Base-by-base conservation (phyloP, 1,140 invertebrate genomes). In the Harlomillsia oculata region DNA sequence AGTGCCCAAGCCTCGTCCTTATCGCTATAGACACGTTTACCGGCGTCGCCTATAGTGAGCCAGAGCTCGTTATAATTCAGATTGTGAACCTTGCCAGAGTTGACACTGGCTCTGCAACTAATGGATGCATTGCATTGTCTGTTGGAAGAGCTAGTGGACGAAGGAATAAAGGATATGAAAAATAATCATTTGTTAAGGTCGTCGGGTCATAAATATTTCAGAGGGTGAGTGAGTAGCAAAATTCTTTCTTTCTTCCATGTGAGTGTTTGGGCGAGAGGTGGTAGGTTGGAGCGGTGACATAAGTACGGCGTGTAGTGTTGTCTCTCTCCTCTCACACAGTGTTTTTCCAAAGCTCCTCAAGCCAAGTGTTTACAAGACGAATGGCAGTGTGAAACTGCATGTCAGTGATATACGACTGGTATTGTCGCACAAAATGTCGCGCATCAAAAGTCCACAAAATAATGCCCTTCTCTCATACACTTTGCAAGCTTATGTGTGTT, bases 281-380 rank as follows among this genome's bases (percentile, higher is more conserved):
- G n/a, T 48, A 48, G 53, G 45, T 16, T n/a, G 41, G 34, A 56
- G 53, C 52, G 52, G 52, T 53, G 52, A 53, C 52, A 53, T 45
- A 53, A 56, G 53, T 45, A 50, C 41, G 48, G 56, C 58, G 44
- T 54, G 43, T 54, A 56, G 59, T 60, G 45, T 52, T 52, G 16
- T 50, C 46, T 50, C n/a, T n/a, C n/a, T n/a, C n/a, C n/a, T n/a
- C n/a, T n/a, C n/a, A n/a, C n/a, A n/a, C n/a, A n/a, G 44, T 56
- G 53, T 56, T 56, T 56, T 56, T 49, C 53, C 34, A 51, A 57
- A 57, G 48, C 32, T 51, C 46, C 56, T 53, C 50, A 53, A 53
- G 56, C 56, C 56, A 58, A 61, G 50, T 48, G 45, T 51, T 61
- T 61, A 56, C 53, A 56, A 61, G 59, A 61, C 48, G 59, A 57